A percentile compares a stretch with the other conserved stretches of the same genome.
Conservation (phyloP, 2,888 invertebrate genomes). For the Myopa tessellatipennis region DNA sequence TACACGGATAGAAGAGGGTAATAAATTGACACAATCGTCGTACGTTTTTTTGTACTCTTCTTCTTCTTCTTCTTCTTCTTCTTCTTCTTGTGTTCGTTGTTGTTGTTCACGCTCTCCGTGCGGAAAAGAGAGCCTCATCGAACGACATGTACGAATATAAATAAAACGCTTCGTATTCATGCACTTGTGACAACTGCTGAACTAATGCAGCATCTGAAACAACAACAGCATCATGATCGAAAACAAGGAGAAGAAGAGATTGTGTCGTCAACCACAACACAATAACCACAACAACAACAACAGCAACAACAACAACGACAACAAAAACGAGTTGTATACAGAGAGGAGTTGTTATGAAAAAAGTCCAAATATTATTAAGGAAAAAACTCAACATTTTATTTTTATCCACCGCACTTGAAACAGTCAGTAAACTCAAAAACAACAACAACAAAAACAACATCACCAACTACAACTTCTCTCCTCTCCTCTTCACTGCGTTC, state of each 20-base stretch:
- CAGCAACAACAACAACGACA: slow-evolving; percentile 22
- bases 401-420: background rate
- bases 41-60: background rate
- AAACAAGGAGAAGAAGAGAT: too few species aligned
- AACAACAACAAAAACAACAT: background rate
- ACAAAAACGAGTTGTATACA: slow-evolving; percentile 12
- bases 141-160: slow-evolving; percentile 1
- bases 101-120: slow-evolving; percentile 1
- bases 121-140: background rate
- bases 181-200: slow-evolving; percentile 44
- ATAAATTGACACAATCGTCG: background rate
- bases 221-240: slow-evolving; percentile 23
- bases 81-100: background rate
- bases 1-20: background rate
- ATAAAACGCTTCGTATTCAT: slow-evolving; percentile 6
- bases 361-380: background rate
- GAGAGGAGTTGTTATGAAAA: background rate
- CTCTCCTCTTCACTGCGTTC: background rate
- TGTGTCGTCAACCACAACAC: background rate
- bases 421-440: background rate
- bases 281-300: slow-evolving; percentile 20
- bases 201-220: slow-evolving; percentile 5
- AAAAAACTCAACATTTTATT: slow-evolving; percentile 1
- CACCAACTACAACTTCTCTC: background rate
- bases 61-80: background rate